Evolutionary conservation across 1,140 invertebrate species (phyloP).

Genomic region (Goniozus legneri): DNA sequence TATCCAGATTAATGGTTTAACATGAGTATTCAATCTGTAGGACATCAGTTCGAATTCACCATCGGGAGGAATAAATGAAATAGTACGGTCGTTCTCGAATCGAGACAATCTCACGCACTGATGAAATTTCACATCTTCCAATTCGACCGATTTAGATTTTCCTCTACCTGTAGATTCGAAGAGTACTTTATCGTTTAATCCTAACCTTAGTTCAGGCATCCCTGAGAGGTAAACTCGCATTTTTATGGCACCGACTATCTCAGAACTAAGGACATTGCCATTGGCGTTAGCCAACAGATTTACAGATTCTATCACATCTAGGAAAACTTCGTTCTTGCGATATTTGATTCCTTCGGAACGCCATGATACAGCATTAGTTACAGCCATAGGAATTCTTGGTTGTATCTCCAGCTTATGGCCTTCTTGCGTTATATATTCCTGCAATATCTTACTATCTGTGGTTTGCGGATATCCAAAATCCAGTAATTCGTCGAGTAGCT

Average conservation of each 20-base stretch:
- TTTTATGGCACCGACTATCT: slow-evolving; percentile 98
- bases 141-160: slow-evolving; percentile 97
- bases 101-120: slow-evolving; percentile 96
- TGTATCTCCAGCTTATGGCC: slow-evolving; percentile 97
- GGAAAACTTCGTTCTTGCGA: slow-evolving; percentile 98
- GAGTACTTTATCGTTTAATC: slow-evolving; percentile 97
- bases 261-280: slow-evolving; percentile 95
- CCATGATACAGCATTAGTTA: slow-evolving; percentile 99
- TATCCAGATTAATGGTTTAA: slow-evolving; percentile 99
- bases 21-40: slow-evolving; percentile 95
- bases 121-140: slow-evolving; percentile 99
- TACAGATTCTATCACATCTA: slow-evolving; percentile 99
- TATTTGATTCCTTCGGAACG: slow-evolving; percentile 98
- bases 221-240: slow-evolving; percentile 98
- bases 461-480: slow-evolving; percentile 99
- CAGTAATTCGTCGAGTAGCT: slow-evolving; percentile 95
- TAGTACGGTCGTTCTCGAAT: slow-evolving; percentile 98
- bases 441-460: slow-evolving; percentile 97
- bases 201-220: slow-evolving; percentile 99
- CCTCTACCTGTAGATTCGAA: slow-evolving; percentile 97
- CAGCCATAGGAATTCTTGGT: slow-evolving; percentile 95
- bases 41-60: slow-evolving; percentile 99
- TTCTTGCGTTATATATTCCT: slow-evolving; percentile 98
- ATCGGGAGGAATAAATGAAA: slow-evolving; percentile 98
- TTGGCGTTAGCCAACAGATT: slow-evolving; percentile 97